phyloP scores from a whole-genome alignment of 2,113 vertebrate genomes.

The Ptychochromis oligacanthus region DNA sequence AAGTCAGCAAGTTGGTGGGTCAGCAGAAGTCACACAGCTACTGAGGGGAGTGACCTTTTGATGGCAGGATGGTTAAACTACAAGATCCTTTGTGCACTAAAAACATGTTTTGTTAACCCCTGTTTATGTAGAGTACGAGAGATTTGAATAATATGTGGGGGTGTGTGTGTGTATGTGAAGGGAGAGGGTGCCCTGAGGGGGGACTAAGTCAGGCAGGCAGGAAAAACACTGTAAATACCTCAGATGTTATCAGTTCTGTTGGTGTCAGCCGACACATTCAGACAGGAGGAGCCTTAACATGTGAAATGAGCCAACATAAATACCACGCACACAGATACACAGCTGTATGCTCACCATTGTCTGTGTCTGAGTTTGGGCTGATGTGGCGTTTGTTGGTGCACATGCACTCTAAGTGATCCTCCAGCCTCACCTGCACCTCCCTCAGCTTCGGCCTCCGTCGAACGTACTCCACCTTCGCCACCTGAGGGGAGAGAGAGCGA shows the following conservation, averaged over 20 bases:
- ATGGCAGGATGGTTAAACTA: background rate
- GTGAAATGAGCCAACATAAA: background rate
- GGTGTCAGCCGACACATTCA: constrained; percentile 47
- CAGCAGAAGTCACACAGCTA: constrained; percentile 5
- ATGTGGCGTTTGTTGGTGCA: constrained; percentile 85
- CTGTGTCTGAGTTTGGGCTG: constrained; percentile 87
- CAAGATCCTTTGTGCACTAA: background rate
- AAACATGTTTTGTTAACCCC: background rate
- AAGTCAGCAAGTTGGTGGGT: background rate
- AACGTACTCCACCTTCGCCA: constrained; percentile 97
- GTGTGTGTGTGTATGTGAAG: background rate
- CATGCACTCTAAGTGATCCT: constrained; percentile 95
- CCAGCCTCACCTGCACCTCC: constrained; percentile 95
- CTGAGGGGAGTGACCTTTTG: background rate
- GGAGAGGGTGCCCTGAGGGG: constrained; percentile 18
- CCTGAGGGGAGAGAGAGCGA: constrained; percentile 74
- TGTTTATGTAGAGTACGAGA: background rate
- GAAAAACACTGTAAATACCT: constrained; percentile 60
- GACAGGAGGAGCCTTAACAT: constrained; percentile 36
- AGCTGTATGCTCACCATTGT: constrained; percentile 83
- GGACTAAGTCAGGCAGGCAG: constrained; percentile 24
- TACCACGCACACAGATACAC: constrained; percentile 15
- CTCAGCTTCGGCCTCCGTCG: constrained; percentile 92
- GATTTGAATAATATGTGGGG: background rate
- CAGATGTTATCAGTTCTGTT: constrained; percentile 58